Evolutionary conservation across 2,888 invertebrate genomes (phyloP).

Genomic region (Lasioglossum zephyrum): DNA sequence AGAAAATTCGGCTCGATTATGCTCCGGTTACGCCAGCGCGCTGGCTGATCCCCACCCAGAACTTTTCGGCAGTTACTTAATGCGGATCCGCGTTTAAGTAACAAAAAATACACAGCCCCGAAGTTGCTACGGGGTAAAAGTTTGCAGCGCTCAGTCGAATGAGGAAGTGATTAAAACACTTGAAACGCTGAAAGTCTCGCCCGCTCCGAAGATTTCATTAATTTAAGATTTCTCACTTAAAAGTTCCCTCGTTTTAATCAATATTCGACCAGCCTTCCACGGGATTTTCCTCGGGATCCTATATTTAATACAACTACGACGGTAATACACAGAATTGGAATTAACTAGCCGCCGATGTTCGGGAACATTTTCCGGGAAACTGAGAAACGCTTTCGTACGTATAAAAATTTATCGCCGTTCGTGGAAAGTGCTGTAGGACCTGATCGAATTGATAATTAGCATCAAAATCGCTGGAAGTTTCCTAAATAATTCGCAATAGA

Average conservation of each 20-base stretch:
- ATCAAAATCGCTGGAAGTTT: too few relatives aligned
- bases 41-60: not conserved
- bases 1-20: not conserved
- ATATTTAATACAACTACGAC: constrained; percentile 17
- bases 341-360: not conserved
- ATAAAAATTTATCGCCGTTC: not conserved
- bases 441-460: not conserved
- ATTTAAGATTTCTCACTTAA: constrained; percentile 37
- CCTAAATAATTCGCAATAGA: not conserved
- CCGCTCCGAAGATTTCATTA: constrained; percentile 34
- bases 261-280: constrained; percentile 28
- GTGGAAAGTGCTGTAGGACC: not conserved
- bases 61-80: not conserved
- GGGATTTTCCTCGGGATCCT: not conserved
- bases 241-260: constrained; percentile 40
- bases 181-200: constrained; percentile 18
- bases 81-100: constrained; percentile 5
- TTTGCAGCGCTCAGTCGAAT: constrained; percentile 2
- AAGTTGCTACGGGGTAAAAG: constrained; percentile 24
- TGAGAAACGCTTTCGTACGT: not conserved
- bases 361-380: not conserved
- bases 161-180: constrained; percentile 38
- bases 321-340: not conserved
- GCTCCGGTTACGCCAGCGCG: not conserved
- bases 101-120: constrained; percentile 6